Evolutionary conservation across 2,797 vertebrate genomes (phyloP).

Genomic region (Myotis findleyi): DNA sequence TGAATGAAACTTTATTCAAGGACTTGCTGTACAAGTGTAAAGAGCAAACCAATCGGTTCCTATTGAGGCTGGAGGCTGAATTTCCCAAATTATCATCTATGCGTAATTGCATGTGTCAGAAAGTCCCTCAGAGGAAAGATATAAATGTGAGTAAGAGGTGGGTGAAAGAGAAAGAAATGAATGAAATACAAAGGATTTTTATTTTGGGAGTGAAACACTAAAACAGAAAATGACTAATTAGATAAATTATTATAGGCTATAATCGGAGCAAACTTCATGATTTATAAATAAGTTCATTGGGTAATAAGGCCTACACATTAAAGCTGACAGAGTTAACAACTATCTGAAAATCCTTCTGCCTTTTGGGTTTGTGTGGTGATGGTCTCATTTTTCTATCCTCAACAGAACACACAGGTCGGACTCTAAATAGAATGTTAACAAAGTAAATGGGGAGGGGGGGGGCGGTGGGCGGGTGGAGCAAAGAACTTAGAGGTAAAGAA

Average conservation of each 20-base stretch:
- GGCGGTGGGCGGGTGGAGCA: no score
- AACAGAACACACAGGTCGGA: background rate
- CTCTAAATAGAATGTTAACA: background rate
- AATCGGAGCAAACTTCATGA: background rate
- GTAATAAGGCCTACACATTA: background rate
- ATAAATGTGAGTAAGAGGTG: background rate
- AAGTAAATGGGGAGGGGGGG: background rate
- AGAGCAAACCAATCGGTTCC: background rate
- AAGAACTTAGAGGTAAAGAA: background rate
- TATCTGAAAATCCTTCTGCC: background rate
- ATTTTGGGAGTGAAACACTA: background rate
- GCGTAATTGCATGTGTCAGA: background rate
- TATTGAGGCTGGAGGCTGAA: accelerated
- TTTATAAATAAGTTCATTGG: background rate
- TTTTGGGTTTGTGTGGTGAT: background rate
- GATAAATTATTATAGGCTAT: background rate
- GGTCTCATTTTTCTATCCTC: background rate
- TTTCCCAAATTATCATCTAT: background rate
- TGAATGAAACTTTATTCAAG: background rate
- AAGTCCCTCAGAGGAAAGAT: background rate
- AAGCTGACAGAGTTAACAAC: background rate
- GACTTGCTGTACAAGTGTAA: background rate
- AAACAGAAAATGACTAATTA: conserved; percentile 38
- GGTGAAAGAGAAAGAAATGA: background rate
- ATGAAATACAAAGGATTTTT: background rate